Evolutionary conservation across 2,113 vertebrate genomes (phyloP).

Genomic region (human): DNA sequence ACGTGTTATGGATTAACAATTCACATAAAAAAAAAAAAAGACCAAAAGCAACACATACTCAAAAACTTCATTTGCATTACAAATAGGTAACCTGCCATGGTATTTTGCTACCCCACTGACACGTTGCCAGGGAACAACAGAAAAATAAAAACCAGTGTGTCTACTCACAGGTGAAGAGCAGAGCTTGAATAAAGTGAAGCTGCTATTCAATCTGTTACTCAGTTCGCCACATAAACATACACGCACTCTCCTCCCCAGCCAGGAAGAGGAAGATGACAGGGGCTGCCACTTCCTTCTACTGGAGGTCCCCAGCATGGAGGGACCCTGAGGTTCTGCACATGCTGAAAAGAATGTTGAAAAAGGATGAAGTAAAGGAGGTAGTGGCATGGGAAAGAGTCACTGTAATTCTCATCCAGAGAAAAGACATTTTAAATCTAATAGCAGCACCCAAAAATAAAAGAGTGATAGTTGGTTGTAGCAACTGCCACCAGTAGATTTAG

Average conservation of each 20-base stretch:
- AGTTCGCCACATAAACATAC: not conserved
- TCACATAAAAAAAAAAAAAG: not conserved
- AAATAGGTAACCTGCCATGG: slow-evolving; percentile 57
- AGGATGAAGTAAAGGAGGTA: not conserved
- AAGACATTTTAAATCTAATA: not conserved
- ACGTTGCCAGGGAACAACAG: slow-evolving; percentile 66
- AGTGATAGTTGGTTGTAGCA: not conserved
- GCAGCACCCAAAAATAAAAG: not conserved
- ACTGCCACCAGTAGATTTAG: not conserved
- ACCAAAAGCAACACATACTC: slow-evolving; percentile 28
- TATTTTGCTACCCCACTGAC: slow-evolving; percentile 62
- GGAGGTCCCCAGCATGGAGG: not conserved
- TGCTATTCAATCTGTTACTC: slow-evolving; percentile 52
- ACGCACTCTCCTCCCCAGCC: not conserved
- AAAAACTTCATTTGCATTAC: slow-evolving; percentile 70
- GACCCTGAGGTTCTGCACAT: not conserved
- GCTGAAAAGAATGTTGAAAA: slow-evolving; percentile 2
- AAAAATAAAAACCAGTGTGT: slow-evolving; percentile 62
- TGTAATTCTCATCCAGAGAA: not conserved
- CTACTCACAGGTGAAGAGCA: slow-evolving; percentile 61
- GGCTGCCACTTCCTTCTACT: not conserved
- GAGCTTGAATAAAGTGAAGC: slow-evolving; percentile 53
- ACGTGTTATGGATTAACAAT: slow-evolving; percentile 43
- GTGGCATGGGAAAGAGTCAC: not conserved
- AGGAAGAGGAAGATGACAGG: slow-evolving; percentile 13